Base-by-base conservation (phyloP, 2,113 vertebrate species). In the Vulpes vulpes region DNA sequence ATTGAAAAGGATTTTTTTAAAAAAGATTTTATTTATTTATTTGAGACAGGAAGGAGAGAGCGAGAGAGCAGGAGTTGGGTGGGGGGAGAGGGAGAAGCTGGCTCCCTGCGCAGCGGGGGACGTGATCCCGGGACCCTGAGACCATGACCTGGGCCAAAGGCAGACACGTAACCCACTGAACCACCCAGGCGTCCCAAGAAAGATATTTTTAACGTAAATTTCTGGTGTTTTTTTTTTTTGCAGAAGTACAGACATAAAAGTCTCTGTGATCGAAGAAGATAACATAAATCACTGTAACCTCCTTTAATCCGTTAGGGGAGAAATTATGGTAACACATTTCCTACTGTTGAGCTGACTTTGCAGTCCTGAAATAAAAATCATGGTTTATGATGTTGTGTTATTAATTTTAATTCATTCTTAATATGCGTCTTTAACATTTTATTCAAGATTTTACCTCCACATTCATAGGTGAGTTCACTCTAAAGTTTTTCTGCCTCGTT, bases 351-450 rank as follows among this genome's bases (percentile, higher is more conserved):
- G 22, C 11, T 85, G 51, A 81, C 6, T 6, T 89, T 89, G 19
- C 14, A 97, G 84, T 93, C 15, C 30, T 76, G 25, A 93, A 96
- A 91, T 69, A 93, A 94, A 91, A 88, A 73, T 74, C 4, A 74
- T 30, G 0, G 35, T 55, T 49, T 16, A 93, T 84, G 73, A 49
- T 22, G 51, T 23, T 35, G 1, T 16, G 49, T 59, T 64, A 57
- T 67, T 67, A 43, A 83, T n/a, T 89, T 64, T 76, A 35, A 78
- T 55, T 90, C 1, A 82, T 4, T 95, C 4, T 15, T n/a, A 82
- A 69, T 60, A 43, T 76, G 16, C 35, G 20, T 59, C 82, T 89
- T 81, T 84, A 87, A 64, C 78, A 60, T 83, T 59, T 96, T 38
- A 86, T 57, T 91, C 57, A 32, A 80, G 80, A 67, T n/a, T 73